Conservation (phyloP, 64 coral and sea anemone genomes). For the Orbicella faveolata region DNA sequence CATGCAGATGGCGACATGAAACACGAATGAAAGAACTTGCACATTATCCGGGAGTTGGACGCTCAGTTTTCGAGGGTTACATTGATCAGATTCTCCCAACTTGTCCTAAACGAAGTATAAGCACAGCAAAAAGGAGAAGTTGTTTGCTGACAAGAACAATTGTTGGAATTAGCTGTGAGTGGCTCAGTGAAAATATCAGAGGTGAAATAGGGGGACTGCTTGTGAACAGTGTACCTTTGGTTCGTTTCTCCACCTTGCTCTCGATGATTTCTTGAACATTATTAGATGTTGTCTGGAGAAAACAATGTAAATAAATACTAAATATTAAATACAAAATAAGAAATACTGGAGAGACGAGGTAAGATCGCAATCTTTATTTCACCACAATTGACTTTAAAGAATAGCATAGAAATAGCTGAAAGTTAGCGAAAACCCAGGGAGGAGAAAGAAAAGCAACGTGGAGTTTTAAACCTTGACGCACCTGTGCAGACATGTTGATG, state of each 20-base stretch:
- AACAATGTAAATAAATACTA: not conserved
- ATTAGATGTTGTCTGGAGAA: constrained; percentile 81
- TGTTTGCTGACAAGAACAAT: not conserved
- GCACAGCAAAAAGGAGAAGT: not conserved
- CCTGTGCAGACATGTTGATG: constrained; percentile 97
- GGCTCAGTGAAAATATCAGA: too few relatives aligned
- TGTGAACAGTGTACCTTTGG: constrained; percentile 64
- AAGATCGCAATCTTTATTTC: too few relatives aligned
- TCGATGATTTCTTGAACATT: constrained; percentile 99
- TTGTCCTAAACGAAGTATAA: not conserved
- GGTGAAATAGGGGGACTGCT: too few relatives aligned
- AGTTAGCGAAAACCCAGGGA: too few relatives aligned
- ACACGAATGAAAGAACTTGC: not conserved
- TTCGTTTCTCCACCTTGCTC: constrained; percentile 96
- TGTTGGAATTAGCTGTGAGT: too few relatives aligned
- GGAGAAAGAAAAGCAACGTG: not conserved
- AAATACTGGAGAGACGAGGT: too few relatives aligned
- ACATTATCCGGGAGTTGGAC: too few relatives aligned
- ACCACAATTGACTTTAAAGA: too few relatives aligned
- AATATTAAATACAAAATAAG: too few relatives aligned
- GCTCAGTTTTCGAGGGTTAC: too few relatives aligned
- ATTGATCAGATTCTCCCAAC: not conserved
- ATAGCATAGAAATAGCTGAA: too few relatives aligned
- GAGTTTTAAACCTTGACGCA: not conserved
- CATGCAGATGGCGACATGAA: not conserved